phyloP scores from a whole-genome alignment of 2,113 vertebrate species.

The Thomomys bottae region DNA sequence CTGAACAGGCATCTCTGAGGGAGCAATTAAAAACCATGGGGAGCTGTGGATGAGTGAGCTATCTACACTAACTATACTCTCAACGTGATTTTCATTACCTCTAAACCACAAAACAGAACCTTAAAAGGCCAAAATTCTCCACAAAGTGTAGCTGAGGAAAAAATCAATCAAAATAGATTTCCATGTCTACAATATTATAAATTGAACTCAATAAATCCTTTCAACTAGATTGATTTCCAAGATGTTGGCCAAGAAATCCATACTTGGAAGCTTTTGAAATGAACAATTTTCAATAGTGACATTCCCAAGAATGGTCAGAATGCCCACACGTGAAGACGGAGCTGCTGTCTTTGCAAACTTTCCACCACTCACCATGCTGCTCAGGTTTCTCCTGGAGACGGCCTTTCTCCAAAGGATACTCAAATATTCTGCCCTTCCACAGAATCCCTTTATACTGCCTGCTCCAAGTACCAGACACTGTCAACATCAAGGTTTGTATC shows the following conservation, averaged over 20 bases:
- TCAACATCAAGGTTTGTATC: background rate
- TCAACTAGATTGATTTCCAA: constrained; percentile 50
- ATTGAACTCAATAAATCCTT: constrained; percentile 64
- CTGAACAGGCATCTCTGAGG: constrained; percentile 15
- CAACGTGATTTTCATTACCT: constrained; percentile 37
- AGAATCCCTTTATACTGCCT: constrained; percentile 11
- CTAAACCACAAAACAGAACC: constrained; percentile 52
- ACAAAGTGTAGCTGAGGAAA: constrained; percentile 14
- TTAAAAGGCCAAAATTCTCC: constrained; percentile 58
- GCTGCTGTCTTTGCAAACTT: background rate
- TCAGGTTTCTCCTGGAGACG: background rate
- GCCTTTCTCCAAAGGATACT: background rate
- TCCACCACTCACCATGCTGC: background rate
- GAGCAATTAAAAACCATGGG: constrained; percentile 48
- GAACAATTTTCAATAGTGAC: background rate
- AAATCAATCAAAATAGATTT: constrained; percentile 48
- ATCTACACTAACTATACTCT: background rate
- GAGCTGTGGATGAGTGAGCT: background rate
- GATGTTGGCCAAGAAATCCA: background rate
- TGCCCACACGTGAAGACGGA: background rate
- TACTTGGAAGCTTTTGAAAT: constrained; percentile 7
- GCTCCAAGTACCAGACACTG: background rate
- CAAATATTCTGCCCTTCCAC: background rate
- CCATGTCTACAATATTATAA: background rate
- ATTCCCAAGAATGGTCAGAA: background rate